A percentile compares a stretch with the other conserved stretches of the same genome.
Evolutionary conservation across 2,797 vertebrate genomes (phyloP).

Genomic region (Taenioides sp.): DNA sequence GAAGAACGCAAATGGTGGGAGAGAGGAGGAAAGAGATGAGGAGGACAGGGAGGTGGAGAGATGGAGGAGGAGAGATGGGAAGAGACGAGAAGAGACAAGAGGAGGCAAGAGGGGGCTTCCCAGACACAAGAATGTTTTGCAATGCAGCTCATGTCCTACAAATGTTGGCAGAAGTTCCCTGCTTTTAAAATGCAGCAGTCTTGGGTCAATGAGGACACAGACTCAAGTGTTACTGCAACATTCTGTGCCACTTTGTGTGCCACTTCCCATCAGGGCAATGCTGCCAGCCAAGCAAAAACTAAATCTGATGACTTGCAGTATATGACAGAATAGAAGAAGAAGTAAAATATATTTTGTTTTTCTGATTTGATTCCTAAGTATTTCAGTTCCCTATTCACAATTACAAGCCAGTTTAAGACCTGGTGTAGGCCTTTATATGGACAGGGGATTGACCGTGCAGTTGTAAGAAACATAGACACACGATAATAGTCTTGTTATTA

Average conservation of each 20-base stretch:
- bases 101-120: conserved; percentile 8
- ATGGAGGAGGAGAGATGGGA: neutral
- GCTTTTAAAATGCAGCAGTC: conserved; percentile 1
- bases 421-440: neutral
- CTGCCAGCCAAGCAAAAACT: conserved; percentile 13
- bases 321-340: conserved; percentile 1
- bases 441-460: too few species aligned
- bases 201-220: conserved; percentile 48
- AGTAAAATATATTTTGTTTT: neutral
- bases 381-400: neutral
- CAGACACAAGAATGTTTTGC: conserved; percentile 28
- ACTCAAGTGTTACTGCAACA: conserved; percentile 12
- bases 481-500: too few species aligned
- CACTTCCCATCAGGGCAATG: neutral
- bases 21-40: too few species aligned
- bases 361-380: neutral
- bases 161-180: conserved; percentile 30
- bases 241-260: conserved; percentile 26
- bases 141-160: conserved; percentile 30
- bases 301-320: conserved; percentile 3
- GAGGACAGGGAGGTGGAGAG: too few species aligned
- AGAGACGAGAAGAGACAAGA: neutral
- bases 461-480: too few species aligned
- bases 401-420: neutral
- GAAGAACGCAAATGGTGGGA: too few species aligned